Evolutionary conservation across 2,797 vertebrate genomes (phyloP).

Genomic region (Denticeps clupeoides): DNA sequence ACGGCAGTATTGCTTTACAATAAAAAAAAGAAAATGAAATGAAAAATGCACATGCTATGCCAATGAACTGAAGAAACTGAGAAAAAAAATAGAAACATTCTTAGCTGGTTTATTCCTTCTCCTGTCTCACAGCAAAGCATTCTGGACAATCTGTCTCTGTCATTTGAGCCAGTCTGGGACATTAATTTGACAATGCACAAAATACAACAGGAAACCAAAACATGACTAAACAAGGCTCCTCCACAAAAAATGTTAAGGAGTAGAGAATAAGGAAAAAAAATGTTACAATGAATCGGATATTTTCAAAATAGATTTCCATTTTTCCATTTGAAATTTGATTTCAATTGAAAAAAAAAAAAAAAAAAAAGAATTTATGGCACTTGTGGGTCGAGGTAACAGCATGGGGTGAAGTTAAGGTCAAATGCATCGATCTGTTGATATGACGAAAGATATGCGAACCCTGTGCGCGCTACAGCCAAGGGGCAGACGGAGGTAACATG

Average conservation of each 20-base stretch:
- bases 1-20: constrained; percentile 15
- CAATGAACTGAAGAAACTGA: background rate
- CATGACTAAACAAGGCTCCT: background rate
- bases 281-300: too few relatives aligned
- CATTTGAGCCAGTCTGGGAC: constrained; percentile 13
- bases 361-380: constrained; percentile 23
- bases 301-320: background rate
- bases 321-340: background rate
- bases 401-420: constrained; percentile 16
- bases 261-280: too few relatives aligned
- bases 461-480: constrained; percentile 5
- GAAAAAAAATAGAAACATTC: background rate
- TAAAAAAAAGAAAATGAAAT: background rate
- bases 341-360: constrained; percentile 12
- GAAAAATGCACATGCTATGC: background rate
- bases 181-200: background rate
- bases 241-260: too few relatives aligned
- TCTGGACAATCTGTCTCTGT: background rate
- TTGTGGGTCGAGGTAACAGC: constrained; percentile 17
- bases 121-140: background rate
- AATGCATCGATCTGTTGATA: constrained; percentile 10
- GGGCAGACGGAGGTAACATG: background rate
- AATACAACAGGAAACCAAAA: background rate
- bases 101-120: background rate
- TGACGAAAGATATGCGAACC: constrained; percentile 2